phyloP scores from a whole-genome alignment of 2,113 vertebrate species.

The Aspidoscelis tigris region DNA sequence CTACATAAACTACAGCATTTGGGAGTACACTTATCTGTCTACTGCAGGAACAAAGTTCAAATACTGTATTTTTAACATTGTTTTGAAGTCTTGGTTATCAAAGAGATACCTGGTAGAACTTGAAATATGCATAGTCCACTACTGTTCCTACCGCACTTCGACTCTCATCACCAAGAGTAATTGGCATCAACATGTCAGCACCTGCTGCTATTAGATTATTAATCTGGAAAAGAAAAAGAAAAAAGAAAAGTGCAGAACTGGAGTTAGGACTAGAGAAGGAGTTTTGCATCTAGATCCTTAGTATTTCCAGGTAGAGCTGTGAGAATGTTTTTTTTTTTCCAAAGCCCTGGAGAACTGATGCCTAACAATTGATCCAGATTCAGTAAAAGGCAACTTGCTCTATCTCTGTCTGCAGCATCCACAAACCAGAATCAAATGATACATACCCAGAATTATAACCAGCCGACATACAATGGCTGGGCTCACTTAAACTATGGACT shows the following conservation, averaged over 20 bases:
- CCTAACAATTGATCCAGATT: too few species aligned
- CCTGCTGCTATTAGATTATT: conserved; percentile 75
- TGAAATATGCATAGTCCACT: conserved; percentile 81
- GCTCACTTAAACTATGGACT: not conserved
- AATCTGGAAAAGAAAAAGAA: conserved; percentile 68
- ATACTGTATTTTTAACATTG: not conserved
- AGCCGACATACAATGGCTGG: not conserved
- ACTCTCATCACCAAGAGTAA: conserved; percentile 66
- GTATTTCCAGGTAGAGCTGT: too few species aligned
- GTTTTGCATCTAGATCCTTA: too few species aligned
- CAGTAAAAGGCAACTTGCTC: too few species aligned
- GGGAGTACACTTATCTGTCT: not conserved
- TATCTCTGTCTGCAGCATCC: not conserved
- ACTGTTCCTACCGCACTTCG: conserved; percentile 77
- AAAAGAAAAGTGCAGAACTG: not conserved
- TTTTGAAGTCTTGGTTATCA: not conserved
- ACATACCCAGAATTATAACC: not conserved
- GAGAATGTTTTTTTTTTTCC: too few species aligned
- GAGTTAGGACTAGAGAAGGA: not conserved
- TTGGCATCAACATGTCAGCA: conserved; percentile 81
- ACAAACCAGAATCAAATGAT: not conserved
- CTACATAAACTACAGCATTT: not conserved
- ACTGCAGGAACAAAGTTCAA: not conserved
- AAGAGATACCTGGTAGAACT: conserved; percentile 80
- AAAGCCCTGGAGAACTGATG: too few species aligned